Base-by-base conservation (phyloP, 2,797 vertebrate species). In the Coregonus sp. region DNA sequence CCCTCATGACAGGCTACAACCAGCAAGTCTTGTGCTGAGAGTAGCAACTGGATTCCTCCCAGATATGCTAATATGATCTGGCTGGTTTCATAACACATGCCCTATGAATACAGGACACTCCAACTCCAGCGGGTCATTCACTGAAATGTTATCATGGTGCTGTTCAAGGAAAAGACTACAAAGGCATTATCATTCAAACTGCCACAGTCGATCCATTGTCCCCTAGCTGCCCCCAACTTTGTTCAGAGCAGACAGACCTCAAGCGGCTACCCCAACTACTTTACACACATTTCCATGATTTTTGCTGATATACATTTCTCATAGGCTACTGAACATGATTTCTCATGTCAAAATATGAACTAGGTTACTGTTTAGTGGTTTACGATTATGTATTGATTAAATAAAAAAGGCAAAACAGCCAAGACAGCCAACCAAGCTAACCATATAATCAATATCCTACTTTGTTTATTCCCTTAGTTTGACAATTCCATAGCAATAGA, bases 141-240 rank as follows among this genome's bases (percentile, higher is more conserved):
- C 12, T 33, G 47, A 54, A 63, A 50, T 50, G 16, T 72, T 65
- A 70, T 79, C 40, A 65, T 31, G n/a, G 69, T 33, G 66, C 11
- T 25, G 66, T 70, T 73, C 33, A 78, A 69, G 66, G 66, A 70
- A 74, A 75, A 56, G 14, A 35, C 31, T 40, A 20, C 54, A 29
- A 4, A 66, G 33, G 18, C 20, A 72, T 79, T 66, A 66, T 33
- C 40, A 79, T 75, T 74, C 50, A 54, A 79, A 75, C 56, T 35
- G 29, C 31, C 14, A 37, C 66, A 35, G 31, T 68, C 14, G 33
- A 35, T 18, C 29, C 65, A 67, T 35, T 67, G 65, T 67, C 31
- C 65, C 1, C 14, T 67, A 15, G 63, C 20, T 12, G 20, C 25
- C 63, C 20, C 25, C 25, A 5, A 65, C 61, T 5, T 56, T 20